Evolutionary conservation across 2,113 vertebrate species (phyloP).

Genomic region (Poeciliopsis prolifica): DNA sequence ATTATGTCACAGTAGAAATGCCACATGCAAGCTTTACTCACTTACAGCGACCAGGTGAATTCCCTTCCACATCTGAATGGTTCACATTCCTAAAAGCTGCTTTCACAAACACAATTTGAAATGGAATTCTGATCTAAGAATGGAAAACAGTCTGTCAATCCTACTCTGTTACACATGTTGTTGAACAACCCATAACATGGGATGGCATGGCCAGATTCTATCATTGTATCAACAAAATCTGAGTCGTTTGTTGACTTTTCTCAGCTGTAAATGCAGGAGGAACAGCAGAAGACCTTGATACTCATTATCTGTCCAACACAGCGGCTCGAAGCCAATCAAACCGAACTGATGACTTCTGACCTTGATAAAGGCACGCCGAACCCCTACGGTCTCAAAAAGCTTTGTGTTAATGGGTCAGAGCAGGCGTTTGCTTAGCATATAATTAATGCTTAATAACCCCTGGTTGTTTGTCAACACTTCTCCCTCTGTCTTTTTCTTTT

Average conservation of each 20-base stretch:
- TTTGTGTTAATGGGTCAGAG: conserved; percentile 72
- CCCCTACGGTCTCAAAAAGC: conserved; percentile 76
- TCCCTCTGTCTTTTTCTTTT: conserved; percentile 67
- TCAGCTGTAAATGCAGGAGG: conserved; percentile 28
- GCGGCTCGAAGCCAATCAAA: conserved; percentile 62
- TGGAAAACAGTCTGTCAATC: background rate
- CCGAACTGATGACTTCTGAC: conserved; percentile 77
- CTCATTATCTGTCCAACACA: conserved; percentile 53
- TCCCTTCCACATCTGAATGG: background rate
- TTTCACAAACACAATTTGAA: background rate
- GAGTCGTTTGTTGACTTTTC: conserved; percentile 38
- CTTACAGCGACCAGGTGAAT: background rate
- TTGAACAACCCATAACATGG: background rate
- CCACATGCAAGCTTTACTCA: background rate
- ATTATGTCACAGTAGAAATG: background rate
- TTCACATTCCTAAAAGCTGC: background rate
- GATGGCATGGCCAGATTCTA: background rate
- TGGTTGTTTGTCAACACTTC: conserved; percentile 85
- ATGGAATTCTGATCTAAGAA: background rate
- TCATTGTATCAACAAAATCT: conserved; percentile 8
- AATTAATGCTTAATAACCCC: conserved; percentile 84
- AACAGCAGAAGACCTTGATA: conserved; percentile 32
- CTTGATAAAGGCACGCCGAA: conserved; percentile 78
- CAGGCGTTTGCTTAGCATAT: conserved; percentile 81
- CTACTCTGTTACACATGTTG: background rate